Conservation (phyloP, 2,888 invertebrate species). For the Branchellion lobata region DNA sequence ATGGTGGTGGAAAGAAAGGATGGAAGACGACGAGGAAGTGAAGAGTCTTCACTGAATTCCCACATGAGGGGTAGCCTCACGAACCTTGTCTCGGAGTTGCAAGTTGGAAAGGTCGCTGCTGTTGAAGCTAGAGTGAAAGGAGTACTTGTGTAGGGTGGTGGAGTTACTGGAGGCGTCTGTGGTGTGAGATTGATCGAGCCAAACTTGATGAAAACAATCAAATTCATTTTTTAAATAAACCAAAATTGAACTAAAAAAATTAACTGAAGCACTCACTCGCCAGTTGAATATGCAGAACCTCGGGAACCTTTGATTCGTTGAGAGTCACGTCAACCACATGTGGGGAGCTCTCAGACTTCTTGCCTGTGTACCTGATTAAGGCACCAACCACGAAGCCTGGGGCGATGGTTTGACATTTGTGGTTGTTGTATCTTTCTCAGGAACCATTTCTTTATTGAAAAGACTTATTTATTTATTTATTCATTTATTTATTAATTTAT, state of each 20-base stretch:
- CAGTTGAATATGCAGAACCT: neutral
- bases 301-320: neutral
- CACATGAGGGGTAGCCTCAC: too few relatives aligned
- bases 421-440: too few relatives aligned
- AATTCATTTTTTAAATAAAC: neutral
- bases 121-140: neutral
- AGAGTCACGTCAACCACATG: constrained; percentile 4
- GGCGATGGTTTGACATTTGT: neutral
- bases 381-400: constrained; percentile 42
- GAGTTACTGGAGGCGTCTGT: neutral
- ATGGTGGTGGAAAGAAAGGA: too few relatives aligned
- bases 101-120: neutral
- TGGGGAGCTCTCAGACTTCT: neutral
- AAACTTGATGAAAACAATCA: too few relatives aligned
- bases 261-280: neutral
- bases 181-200: too few relatives aligned
- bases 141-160: neutral
- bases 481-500: too few relatives aligned
- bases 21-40: too few relatives aligned
- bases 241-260: neutral
- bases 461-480: too few relatives aligned
- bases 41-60: too few relatives aligned
- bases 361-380: constrained; percentile 29
- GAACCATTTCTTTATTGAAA: too few relatives aligned
- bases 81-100: constrained; percentile 5